Conservation (phyloP, 2,888 invertebrate genomes). For the Mythimna loreyi region DNA sequence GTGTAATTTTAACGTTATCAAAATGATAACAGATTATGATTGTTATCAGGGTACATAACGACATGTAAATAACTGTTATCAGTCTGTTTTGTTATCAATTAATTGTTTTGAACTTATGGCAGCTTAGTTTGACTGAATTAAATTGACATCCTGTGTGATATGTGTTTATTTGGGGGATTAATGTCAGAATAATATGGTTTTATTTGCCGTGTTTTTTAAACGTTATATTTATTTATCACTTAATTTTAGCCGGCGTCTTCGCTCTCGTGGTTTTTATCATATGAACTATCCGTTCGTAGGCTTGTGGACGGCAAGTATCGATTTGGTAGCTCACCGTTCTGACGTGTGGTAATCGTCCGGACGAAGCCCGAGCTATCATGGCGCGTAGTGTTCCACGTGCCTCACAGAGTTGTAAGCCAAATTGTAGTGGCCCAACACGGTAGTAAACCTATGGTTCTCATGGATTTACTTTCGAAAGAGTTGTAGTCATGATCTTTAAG, state of each 20-base stretch:
- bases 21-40: constrained; percentile 19
- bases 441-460: too few relatives aligned
- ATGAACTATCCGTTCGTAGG: too few relatives aligned
- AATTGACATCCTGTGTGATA: not conserved
- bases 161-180: not conserved
- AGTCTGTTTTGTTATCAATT: not conserved
- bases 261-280: not conserved
- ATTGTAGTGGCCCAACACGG: too few relatives aligned
- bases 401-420: too few relatives aligned
- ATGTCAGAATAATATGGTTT: not conserved
- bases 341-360: too few relatives aligned
- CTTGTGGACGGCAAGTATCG: too few relatives aligned
- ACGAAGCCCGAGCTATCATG: too few relatives aligned
- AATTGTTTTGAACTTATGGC: constrained; percentile 5
- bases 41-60: constrained; percentile 16
- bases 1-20: constrained; percentile 12
- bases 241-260: not conserved
- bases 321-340: too few relatives aligned
- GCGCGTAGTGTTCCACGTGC: too few relatives aligned
- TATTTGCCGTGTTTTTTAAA: not conserved
- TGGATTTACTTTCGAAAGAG: too few relatives aligned
- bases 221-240: not conserved
- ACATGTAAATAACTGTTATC: constrained; percentile 24
- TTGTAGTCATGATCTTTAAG: too few relatives aligned
- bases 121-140: not conserved